These are phyloP conservation scores for Crambe crambe DNA, from an alignment of 37 sponge, comb jelly and placozoan genomes.

Conservation along the genomic window DNA sequence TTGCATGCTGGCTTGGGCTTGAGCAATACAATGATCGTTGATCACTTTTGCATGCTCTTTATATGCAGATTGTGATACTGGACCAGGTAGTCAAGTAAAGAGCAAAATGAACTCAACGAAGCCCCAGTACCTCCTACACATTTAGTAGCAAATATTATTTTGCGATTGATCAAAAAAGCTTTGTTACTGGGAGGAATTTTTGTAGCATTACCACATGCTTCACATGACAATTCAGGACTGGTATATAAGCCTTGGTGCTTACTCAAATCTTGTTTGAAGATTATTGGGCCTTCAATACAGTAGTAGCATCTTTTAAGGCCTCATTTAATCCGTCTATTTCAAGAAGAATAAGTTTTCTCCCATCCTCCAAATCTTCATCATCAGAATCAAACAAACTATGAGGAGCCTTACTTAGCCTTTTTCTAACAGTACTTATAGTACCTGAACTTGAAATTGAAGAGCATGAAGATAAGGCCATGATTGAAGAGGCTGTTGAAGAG, in stretches of 20 bases:
- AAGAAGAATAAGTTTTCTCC: not conserved
- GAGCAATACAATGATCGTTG: not conserved
- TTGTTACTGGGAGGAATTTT: not conserved
- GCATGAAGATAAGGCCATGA: too few relatives aligned
- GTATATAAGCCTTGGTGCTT: not conserved
- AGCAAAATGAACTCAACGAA: not conserved
- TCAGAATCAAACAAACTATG: not conserved
- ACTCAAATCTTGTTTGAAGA: not conserved
- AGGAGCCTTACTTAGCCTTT: not conserved
- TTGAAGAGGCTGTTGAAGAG: too few relatives aligned
- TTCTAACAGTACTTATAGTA: not conserved
- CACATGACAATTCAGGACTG: not conserved
- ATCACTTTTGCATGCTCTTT: not conserved
- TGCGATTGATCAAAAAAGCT: not conserved
- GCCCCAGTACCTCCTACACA: not conserved
- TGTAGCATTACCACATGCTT: not conserved
- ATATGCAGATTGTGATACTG: not conserved
- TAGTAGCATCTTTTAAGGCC: not conserved
- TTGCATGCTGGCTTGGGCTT: not conserved
- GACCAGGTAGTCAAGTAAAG: not conserved
- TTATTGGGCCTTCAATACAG: not conserved
- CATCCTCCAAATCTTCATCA: not conserved
- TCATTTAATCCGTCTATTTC: not conserved
- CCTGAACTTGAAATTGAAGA: too few relatives aligned
- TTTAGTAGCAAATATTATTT: not conserved